These are phyloP conservation scores for Baryphthengus martii DNA, from an alignment of 2,113 vertebrate species.

Conservation along the genomic window DNA sequence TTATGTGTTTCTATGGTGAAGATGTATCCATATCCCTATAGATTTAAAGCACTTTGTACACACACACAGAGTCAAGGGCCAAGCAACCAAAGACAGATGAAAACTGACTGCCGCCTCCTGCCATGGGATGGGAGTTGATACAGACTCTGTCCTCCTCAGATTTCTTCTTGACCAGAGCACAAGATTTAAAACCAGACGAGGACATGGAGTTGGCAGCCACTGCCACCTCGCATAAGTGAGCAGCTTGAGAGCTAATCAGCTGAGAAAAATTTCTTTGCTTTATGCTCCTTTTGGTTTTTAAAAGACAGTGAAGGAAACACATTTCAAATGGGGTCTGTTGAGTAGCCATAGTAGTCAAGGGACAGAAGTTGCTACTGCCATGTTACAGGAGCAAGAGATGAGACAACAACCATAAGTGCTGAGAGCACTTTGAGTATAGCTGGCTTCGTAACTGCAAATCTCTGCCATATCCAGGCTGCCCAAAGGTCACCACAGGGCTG, in stretches of 20 bases:
- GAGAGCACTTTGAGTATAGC: not conserved
- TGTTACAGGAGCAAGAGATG: not conserved
- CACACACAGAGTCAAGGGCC: not conserved
- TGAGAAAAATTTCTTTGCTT: not conserved
- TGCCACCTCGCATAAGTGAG: not conserved
- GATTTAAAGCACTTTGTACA: not conserved
- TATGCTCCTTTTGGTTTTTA: not conserved
- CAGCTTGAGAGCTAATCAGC: not conserved
- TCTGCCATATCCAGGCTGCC: not conserved
- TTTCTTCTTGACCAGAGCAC: not conserved
- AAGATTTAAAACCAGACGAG: not conserved
- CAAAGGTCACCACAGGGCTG: not conserved
- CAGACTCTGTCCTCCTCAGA: not conserved
- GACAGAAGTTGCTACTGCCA: rapidly evolving
- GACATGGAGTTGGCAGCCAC: not conserved
- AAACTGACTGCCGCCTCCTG: not conserved
- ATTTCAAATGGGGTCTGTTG: not conserved
- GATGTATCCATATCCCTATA: not conserved
- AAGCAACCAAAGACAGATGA: not conserved
- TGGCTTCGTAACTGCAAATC: not conserved
- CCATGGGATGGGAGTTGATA: not conserved
- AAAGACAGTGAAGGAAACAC: not conserved
- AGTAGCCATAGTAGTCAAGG: not conserved
- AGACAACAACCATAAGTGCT: not conserved
- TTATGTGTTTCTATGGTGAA: not conserved